Percentiles rank a stretch among this genome's conserved stretches.
phyloP scores from a whole-genome alignment of 2,888 invertebrate genomes.

The Hemaris fuciformis region DNA sequence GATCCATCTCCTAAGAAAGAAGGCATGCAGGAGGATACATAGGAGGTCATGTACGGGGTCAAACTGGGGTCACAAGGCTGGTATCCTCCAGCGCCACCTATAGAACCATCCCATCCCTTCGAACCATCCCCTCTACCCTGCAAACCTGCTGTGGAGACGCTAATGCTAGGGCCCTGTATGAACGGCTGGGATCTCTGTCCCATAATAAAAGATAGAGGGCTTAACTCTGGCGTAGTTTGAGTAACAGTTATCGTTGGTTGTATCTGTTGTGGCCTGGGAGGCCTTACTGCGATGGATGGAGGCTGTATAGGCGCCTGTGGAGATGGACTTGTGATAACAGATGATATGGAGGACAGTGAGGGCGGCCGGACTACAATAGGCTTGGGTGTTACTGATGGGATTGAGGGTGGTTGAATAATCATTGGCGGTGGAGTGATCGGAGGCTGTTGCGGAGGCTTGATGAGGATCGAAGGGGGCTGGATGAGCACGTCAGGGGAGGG shows the following conservation, averaged over 20 bases:
- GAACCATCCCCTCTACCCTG: conserved; percentile 1
- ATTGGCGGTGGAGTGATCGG: conserved; percentile 49
- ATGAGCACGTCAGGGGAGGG: conserved; percentile 56
- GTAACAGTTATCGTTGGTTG: conserved; percentile 18
- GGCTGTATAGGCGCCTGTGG: conserved; percentile 44
- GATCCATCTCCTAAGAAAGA: too few species aligned
- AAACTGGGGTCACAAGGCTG: too few species aligned
- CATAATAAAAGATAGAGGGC: conserved; percentile 48
- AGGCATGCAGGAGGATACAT: too few species aligned
- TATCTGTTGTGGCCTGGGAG: conserved; percentile 43
- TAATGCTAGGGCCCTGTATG: conserved; percentile 48
- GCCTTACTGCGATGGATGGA: too few species aligned
- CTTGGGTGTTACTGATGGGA: conserved; percentile 43
- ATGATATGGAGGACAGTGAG: too few species aligned
- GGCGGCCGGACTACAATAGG: conserved; percentile 48
- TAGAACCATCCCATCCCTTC: neutral
- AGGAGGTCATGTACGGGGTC: too few species aligned
- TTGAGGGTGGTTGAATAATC: conserved; percentile 42
- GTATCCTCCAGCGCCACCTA: neutral
- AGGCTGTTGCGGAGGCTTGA: conserved; percentile 42
- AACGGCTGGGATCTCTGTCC: conserved; percentile 41
- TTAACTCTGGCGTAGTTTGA: conserved; percentile 44
- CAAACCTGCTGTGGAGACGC: conserved; percentile 29
- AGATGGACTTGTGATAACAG: too few species aligned
- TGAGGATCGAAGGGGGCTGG: conserved; percentile 61